These are phyloP conservation scores for Notothenia coriiceps DNA, from an alignment of 2,113 vertebrate genomes.

Conservation along the genomic window DNA sequence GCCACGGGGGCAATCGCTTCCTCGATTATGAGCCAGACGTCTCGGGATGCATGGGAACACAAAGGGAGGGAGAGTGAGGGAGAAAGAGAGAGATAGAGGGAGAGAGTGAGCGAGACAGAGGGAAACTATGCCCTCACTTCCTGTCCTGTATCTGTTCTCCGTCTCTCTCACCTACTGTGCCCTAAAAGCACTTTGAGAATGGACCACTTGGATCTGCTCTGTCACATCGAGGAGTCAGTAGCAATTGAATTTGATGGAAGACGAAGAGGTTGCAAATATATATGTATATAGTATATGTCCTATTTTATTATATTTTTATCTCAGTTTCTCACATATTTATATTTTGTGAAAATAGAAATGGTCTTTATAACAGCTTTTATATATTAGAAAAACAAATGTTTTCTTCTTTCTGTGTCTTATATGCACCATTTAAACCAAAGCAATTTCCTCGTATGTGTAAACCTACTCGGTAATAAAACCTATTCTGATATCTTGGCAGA, in stretches of 20 bases:
- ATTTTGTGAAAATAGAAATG: too few relatives aligned
- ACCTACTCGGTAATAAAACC: too few relatives aligned
- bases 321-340: too few relatives aligned
- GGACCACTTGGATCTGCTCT: neutral
- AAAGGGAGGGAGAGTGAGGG: conserved; percentile 39
- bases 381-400: too few relatives aligned
- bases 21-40: conserved; percentile 78
- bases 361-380: too few relatives aligned
- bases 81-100: conserved; percentile 34
- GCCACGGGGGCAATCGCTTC: conserved; percentile 61
- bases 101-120: conserved; percentile 29
- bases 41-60: conserved; percentile 71
- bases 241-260: neutral
- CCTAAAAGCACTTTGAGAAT: conserved; percentile 31
- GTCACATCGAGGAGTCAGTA: neutral
- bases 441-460: too few relatives aligned
- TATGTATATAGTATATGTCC: too few relatives aligned
- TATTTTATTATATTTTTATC: too few relatives aligned
- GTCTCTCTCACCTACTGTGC: conserved; percentile 42
- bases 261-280: neutral
- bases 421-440: too few relatives aligned
- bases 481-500: too few relatives aligned
- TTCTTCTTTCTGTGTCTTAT: too few relatives aligned
- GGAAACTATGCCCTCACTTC: conserved; percentile 82
- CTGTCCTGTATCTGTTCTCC: conserved; percentile 71